Conservation (phyloP, 1,140 invertebrate species). For the Liolophura sinensis region DNA sequence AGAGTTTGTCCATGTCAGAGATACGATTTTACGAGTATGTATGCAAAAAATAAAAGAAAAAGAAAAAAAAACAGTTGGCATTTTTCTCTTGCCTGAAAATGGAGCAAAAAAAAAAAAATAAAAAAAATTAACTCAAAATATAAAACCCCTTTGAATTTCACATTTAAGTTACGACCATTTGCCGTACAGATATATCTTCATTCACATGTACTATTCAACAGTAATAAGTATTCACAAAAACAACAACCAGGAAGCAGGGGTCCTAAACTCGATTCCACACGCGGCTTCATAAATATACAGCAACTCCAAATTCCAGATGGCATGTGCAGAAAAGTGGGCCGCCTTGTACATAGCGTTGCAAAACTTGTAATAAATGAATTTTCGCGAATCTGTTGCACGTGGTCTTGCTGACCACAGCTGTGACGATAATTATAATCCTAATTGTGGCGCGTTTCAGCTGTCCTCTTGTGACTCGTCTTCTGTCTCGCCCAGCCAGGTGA, state of each 20-base stretch:
- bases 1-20: too few relatives aligned
- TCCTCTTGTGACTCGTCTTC: constrained; percentile 51
- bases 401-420: neutral
- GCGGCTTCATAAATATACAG: neutral
- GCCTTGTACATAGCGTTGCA: neutral
- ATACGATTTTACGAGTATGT: too few relatives aligned
- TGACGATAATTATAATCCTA: neutral
- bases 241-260: neutral
- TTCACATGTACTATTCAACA: too few relatives aligned
- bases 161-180: too few relatives aligned
- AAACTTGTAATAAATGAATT: neutral
- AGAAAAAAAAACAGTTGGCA: too few relatives aligned
- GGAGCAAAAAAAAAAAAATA: too few relatives aligned
- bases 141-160: too few relatives aligned
- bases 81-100: too few relatives aligned
- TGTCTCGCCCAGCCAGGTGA: constrained; percentile 64
- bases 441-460: neutral
- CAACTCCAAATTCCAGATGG: neutral
- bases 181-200: too few relatives aligned
- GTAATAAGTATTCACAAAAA: neutral
- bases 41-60: too few relatives aligned
- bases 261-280: neutral
- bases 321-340: too few relatives aligned
- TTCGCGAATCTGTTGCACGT: neutral
- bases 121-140: too few relatives aligned